phyloP scores from a whole-genome alignment of 2,888 invertebrate genomes.

The Spatulosminthurus flaviceps region DNA sequence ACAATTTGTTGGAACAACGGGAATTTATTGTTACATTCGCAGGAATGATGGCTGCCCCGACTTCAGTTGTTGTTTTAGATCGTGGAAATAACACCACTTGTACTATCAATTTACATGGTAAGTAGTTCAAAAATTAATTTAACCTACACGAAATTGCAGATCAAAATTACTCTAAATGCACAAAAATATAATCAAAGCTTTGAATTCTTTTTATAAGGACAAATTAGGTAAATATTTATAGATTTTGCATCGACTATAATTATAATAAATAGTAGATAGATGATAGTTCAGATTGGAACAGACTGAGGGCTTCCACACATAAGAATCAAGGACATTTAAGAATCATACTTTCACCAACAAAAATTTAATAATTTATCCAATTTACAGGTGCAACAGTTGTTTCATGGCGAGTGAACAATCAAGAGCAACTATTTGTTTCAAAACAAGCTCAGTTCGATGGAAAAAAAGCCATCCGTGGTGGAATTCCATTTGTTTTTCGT shows the following conservation, averaged over 20 bases:
- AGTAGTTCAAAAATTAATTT: conserved; percentile 66
- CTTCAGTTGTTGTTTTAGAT: conserved; percentile 93
- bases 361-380: conserved; percentile 59
- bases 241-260: no score
- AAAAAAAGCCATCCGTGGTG: conserved; percentile 94
- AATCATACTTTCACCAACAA: no score
- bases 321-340: no score
- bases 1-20: background rate
- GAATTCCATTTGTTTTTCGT: conserved; percentile 97
- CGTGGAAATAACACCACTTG: conserved; percentile 96
- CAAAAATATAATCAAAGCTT: no score
- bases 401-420: conserved; percentile 95
- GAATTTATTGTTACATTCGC: background rate
- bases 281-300: no score
- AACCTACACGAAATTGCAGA: background rate
- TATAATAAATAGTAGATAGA: no score
- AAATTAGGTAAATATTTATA: no score
- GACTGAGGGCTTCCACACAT: no score
- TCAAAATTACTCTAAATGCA: no score
- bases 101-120: conserved; percentile 95
- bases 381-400: conserved; percentile 92
- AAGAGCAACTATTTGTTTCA: conserved; percentile 93
- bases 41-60: conserved; percentile 73
- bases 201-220: background rate
- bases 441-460: conserved; percentile 96